Conservation (phyloP, 2,113 vertebrate species). For the Saiga tatarica region DNA sequence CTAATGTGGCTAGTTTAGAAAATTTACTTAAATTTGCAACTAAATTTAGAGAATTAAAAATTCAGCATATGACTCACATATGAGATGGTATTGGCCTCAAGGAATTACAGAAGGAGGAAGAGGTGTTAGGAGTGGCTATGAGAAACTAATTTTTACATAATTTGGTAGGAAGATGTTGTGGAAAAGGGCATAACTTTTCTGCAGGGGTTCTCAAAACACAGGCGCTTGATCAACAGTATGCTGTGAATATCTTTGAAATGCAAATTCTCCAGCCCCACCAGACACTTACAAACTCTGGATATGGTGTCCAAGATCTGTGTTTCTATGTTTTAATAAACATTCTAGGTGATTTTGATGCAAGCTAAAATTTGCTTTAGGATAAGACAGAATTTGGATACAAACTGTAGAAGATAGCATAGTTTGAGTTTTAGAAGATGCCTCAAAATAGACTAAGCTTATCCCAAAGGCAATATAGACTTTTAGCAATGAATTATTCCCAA, state of each 20-base stretch:
- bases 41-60: not conserved
- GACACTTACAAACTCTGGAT: not conserved
- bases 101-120: not conserved
- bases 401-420: not conserved
- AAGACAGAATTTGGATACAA: not conserved
- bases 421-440: not conserved
- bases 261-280: not conserved
- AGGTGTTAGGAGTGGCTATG: not conserved
- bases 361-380: not conserved
- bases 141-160: not conserved
- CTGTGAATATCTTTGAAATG: not conserved
- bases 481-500: slow-evolving; percentile 55
- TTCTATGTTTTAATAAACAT: not conserved
- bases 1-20: not conserved
- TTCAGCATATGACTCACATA: not conserved
- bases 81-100: not conserved
- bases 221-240: not conserved
- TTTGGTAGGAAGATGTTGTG: not conserved
- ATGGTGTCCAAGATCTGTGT: not conserved
- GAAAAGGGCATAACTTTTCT: not conserved
- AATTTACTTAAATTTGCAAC: not conserved
- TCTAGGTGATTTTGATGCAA: not conserved
- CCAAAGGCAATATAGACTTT: slow-evolving; percentile 31
- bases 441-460: not conserved
- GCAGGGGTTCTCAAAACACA: not conserved